Evolutionary conservation across 2,797 vertebrate species (phyloP), one percentile per base, ranked within the genome.

Genomic region (Artibeus jamaicensis): DNA sequence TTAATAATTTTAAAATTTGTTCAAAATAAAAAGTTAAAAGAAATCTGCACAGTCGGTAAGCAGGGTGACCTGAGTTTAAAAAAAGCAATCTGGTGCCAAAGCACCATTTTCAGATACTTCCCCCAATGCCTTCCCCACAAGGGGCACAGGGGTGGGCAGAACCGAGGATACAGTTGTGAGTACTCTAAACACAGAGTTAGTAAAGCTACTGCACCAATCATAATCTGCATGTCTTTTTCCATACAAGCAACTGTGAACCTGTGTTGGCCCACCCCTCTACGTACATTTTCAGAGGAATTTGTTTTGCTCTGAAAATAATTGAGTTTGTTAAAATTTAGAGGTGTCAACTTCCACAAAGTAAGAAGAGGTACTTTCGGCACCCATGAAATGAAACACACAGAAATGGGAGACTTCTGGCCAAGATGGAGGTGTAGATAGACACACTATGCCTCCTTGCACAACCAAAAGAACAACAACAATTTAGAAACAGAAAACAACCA

Each of bases 1-100:
- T 42, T 14, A 57, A 42, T 59, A 71, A 76, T 48, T 86, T 67
- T 95, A 77, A 89, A 86, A 42, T 85, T 32, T 22, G 37, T 74
- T 77, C 71, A 91, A 76, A 94, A 71, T 74, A 82, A 92, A 91
- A 84, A 68, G 48, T 37, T 86, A 32, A 59, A 77, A 81, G 78
- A 34, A 46, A 74, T 46, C 15, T 18, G 11, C 37, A 42, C 7
- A 44, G 32, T 91, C 81, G 86, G 57, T 70, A 59, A 32, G 67
- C 9, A 16, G 77, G 46, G 16, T 37, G 67, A 46, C 50, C 8
- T 2, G 26, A 7, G 19, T 73, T 73, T 55, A 62, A 78, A 91
- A 87, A 42, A 76, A 44, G 65, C 57, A 71, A 44, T 37, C 19
- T 42, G 55, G 42, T 26, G 53, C 57, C 57, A 59, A 77, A 76